A percentile compares a stretch with the other conserved stretches of the same genome.
phyloP scores from a whole-genome alignment of 2,797 vertebrate species.

The Neostethus bicornis region DNA sequence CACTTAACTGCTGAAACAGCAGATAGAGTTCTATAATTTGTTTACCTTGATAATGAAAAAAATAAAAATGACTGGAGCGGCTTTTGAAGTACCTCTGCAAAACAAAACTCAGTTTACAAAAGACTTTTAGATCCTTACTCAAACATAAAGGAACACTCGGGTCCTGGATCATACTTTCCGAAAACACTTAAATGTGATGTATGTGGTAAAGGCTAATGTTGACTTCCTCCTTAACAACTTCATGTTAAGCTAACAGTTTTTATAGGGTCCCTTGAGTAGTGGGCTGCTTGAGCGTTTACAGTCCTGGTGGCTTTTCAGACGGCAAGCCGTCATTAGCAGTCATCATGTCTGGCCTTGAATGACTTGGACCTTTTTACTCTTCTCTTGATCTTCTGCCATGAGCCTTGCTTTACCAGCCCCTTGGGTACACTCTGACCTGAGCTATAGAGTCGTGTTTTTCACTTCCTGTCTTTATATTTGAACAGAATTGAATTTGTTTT shows the following conservation, averaged over 20 bases:
- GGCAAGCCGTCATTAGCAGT: slow-evolving; percentile 45
- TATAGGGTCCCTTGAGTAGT: slow-evolving; percentile 46
- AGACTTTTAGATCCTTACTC: slow-evolving; percentile 46
- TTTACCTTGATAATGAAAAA: slow-evolving; percentile 58
- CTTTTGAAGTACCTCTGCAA: slow-evolving; percentile 42
- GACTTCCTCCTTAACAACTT: slow-evolving; percentile 63
- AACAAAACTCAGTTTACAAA: slow-evolving; percentile 48
- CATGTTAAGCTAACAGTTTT: slow-evolving; percentile 68
- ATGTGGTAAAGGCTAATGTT: slow-evolving; percentile 49
- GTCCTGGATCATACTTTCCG: slow-evolving; percentile 54
- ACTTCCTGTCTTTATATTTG: slow-evolving; percentile 41
- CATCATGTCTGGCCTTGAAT: slow-evolving; percentile 33
- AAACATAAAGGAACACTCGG: slow-evolving; percentile 39
- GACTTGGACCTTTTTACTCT: slow-evolving; percentile 11
- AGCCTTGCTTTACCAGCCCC: slow-evolving; percentile 41
- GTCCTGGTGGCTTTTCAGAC: slow-evolving; percentile 37
- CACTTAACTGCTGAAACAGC: slow-evolving; percentile 55
- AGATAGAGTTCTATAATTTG: slow-evolving; percentile 45
- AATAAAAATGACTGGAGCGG: slow-evolving; percentile 47
- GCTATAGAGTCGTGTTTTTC: slow-evolving; percentile 28
- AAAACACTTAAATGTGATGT: slow-evolving; percentile 69
- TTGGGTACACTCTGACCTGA: slow-evolving; percentile 17
- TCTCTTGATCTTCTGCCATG: slow-evolving; percentile 29
- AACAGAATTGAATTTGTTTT: too few relatives aligned
- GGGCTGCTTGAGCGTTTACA: slow-evolving; percentile 29